phyloP scores from a whole-genome alignment of 2,113 vertebrate species.

The Phyllostomus discolor region DNA sequence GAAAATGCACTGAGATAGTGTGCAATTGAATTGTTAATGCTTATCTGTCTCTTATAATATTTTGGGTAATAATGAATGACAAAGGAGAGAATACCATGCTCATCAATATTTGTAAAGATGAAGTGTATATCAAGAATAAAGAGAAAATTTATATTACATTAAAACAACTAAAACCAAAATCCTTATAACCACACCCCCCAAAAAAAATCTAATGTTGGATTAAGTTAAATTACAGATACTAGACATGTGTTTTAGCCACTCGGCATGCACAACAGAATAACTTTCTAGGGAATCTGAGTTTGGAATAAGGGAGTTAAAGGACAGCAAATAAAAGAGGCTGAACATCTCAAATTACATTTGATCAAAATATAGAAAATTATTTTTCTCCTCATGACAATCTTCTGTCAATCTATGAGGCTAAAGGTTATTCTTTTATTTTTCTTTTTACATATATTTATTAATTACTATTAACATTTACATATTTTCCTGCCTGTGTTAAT shows the following conservation, averaged over 20 bases:
- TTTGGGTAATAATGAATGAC: not conserved
- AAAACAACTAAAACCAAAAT: not conserved
- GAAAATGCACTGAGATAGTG: not conserved
- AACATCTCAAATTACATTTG: not conserved
- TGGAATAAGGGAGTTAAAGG: not conserved
- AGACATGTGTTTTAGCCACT: not conserved
- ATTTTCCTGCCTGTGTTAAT: not conserved
- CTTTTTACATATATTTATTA: not conserved
- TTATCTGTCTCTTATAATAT: not conserved
- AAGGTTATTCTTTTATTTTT: not conserved
- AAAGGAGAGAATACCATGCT: not conserved
- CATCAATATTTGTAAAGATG: not conserved
- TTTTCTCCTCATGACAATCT: not conserved
- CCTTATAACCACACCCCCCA: not conserved
- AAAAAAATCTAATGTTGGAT: not conserved
- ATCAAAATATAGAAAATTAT: not conserved
- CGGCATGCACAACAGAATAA: not conserved
- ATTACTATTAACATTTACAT: not conserved
- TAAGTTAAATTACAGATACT: not conserved
- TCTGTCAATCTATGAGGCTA: not conserved
- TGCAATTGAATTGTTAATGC: not conserved
- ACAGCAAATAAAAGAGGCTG: not conserved
- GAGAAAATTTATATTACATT: not conserved
- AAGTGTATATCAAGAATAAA: not conserved
- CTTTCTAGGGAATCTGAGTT: not conserved